Base-by-base conservation (phyloP, 1,140 invertebrate genomes). In the Drosophila paulistorum region DNA sequence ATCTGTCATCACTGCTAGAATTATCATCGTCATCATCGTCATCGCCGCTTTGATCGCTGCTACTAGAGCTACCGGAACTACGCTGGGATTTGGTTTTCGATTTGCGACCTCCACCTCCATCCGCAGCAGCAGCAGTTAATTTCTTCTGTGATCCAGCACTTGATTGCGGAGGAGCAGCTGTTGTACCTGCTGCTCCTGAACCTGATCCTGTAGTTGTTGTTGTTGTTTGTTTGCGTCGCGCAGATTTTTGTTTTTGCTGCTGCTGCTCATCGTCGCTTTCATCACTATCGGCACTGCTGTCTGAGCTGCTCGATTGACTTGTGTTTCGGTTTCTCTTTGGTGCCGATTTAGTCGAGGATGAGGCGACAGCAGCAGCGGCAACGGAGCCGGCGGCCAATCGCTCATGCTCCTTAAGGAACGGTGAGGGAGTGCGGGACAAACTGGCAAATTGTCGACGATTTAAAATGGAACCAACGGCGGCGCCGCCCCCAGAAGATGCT, bases 361-460 rank as follows among this genome's bases (percentile, higher is more conserved):
- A n/a, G n/a, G 14, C 58, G 9, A 17, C 45, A 7, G 45, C 45
- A 20, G 7, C 45, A 23, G 62, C 61, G 11, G 39, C 54, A 13
- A 42, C 7, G 17, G 48, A 14, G 6, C 30, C 17, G 2, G 58
- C 93, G 93, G 33, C 70, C 41, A 59, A 74, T 17, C 91, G 84
- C 90, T 96, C 96, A 77, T 96, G 94, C 58, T 95, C 95, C 92
- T 96, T 96, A 66, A 96, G 94, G 92, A 96, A 96, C 55, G 96
- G 96, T 20, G 96, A 96, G 20, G 96, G 96, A 1, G 96, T 96
- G 69, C 96, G 94, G 7, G 96, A 96, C 17, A 96, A 93, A 81
- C 96, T 96, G 91, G 94, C 20, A 17, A 59, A 59, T 37, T 74
- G 60, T 58, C 77, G 81, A 51, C 14, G 72, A 59, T 11, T 51